Base-by-base conservation (phyloP, 2,113 vertebrate species). In the Gymnorhina tibicen region DNA sequence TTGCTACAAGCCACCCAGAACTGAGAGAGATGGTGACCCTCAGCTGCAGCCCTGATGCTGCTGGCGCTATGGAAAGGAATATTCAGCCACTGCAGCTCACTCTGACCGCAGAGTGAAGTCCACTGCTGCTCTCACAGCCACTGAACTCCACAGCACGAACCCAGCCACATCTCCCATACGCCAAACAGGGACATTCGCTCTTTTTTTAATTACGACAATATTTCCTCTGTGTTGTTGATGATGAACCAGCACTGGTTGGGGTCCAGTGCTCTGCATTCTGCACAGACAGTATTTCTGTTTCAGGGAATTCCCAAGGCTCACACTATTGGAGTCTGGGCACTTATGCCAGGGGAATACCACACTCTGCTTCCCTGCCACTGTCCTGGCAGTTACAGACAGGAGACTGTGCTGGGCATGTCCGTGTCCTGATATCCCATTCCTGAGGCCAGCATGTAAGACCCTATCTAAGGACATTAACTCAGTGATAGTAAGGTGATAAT, bases 131-230 rank as follows among this genome's bases (percentile, higher is more conserved):
- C 46, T 50, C 46, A 28, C 17, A 46, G 56, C 12, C 56, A 80
- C 22, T 2, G 35, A 44, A 46, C 42, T 52, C 5, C 59, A 73
- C 2, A 47, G 52, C 16, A 63, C 41, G 86, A 87, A 72, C 16
- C 13, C 35, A 67, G 8, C 37, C 52, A 56, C 2, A 2, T 27
- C 35, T 41, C 33, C 33, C 9, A 30, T 5, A 30, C 0, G 0
- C 30, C 24, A 22, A 55, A 58, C n/a, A 44, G 15, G n/a, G 42
- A 5, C 4, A 0, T 74, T 39, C 32, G 52, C n/a, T 59, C 44
- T 6, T 2, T 21, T 77, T 67, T 59, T n/a, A 42, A 12, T 13
- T n/a, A 30, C 5, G 7, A 26, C 9, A 56, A 0, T 24, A 59
- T 55, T 79, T 79, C 21, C 44, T 49, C 18, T 2, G 1, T 64